Conservation (phyloP, 2,113 vertebrate species). For the Perognathus longimembris region DNA sequence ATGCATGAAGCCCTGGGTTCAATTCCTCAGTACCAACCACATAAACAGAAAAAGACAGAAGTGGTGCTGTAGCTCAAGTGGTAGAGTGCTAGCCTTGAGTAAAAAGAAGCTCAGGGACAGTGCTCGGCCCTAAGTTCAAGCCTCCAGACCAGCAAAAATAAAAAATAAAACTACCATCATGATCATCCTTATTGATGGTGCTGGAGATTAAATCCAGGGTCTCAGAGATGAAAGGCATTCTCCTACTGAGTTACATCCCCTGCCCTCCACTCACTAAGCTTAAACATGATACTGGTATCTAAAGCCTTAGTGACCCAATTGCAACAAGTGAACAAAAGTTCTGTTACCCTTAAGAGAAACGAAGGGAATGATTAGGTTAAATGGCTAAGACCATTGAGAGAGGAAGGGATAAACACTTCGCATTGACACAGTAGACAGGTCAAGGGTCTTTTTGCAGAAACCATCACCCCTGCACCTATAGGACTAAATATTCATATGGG, state of each 20-base stretch:
- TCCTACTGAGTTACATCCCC: background rate
- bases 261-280: background rate
- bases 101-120: no score
- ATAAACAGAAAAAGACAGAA: no score
- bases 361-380: slow-evolving; percentile 42
- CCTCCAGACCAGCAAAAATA: no score
- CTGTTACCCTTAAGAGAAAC: background rate
- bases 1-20: no score
- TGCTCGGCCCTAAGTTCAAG: no score
- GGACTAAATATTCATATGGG: background rate
- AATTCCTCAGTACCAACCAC: no score
- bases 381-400: background rate
- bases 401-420: background rate
- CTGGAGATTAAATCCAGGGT: background rate
- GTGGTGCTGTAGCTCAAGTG: no score
- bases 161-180: background rate
- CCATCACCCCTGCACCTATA: background rate
- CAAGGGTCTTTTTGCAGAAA: slow-evolving; percentile 3
- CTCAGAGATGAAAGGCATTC: no score
- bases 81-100: no score
- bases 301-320: background rate
- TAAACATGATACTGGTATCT: background rate
- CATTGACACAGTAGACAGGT: background rate
- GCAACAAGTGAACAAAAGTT: background rate
- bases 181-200: background rate